Conservation (phyloP, 2,888 invertebrate species). For the Celastrina argiolus region DNA sequence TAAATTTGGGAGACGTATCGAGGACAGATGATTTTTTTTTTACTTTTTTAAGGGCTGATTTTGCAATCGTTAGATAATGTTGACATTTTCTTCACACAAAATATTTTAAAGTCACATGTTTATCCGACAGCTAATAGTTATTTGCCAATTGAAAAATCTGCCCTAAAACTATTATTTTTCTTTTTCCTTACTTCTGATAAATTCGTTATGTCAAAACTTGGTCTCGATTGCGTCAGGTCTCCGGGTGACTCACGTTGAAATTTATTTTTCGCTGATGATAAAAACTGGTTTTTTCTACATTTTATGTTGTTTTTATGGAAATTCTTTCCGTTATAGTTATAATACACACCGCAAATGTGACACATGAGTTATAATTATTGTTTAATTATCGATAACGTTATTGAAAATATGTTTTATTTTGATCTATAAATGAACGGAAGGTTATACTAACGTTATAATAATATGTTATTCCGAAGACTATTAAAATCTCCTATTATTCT, state of each 20-base stretch:
- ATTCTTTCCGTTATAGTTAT: background rate
- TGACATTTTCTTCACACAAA: no score
- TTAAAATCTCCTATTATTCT: no score
- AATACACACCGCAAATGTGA: background rate
- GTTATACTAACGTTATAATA: background rate
- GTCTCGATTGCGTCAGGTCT: conserved; percentile 7
- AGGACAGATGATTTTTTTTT: no score
- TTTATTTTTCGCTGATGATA: conserved; percentile 1
- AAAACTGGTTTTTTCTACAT: conserved; percentile 5
- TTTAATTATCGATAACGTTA: background rate
- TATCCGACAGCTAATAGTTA: no score
- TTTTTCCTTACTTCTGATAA: background rate
- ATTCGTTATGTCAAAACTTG: background rate
- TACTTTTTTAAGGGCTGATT: no score
- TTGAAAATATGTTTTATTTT: background rate
- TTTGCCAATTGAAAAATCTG: no score
- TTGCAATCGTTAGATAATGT: no score
- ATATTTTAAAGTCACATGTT: no score
- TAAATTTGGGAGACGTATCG: no score
- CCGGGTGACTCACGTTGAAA: background rate
- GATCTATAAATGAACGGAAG: background rate
- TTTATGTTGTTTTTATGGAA: background rate
- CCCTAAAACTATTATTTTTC: no score
- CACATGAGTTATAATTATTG: background rate
- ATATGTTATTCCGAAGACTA: background rate